Base-by-base conservation (phyloP, 64 coral and sea anemone genomes). In the Montipora efflorescens region DNA sequence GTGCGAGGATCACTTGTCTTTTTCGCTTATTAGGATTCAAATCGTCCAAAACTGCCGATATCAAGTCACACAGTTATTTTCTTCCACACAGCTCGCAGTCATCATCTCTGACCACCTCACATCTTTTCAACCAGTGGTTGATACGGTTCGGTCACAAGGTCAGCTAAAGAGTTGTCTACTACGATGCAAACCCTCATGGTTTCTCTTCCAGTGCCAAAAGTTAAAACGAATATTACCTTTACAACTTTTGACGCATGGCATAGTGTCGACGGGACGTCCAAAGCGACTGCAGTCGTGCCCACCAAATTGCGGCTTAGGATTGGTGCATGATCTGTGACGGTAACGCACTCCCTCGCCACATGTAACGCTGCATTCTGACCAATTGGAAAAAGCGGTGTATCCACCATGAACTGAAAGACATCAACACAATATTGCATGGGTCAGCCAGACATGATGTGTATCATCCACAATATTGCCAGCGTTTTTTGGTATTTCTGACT, bases 351-450 rank as follows among this genome's bases (percentile, higher is more conserved):
- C 95, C 25, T 82, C 50, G 1, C 95, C 95, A 82, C 95, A 96
- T 51, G 95, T 96, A 50, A 92, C 95, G 82, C 95, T 96, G 62
- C 95, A 96, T 58, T 93, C 95, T 3, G 91, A 93, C 67, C 90
- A 94, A 48, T 93, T 80, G 36, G 95, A 96, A 87, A 81, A 96
- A 9, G 57, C 46, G 46, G 76, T 94, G 43, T 96, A 96, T 8
- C 91, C 95, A 72, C 95, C 95, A 81, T 96, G 45, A 75, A 96
- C 95, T 96, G 80, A 52, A 8, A 79, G 14, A 18, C 13, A 57
- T 14, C 71, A 19, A 61, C 3, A 11, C 7, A 50, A 59, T 8
- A 83, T 11, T 0, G 15, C 15, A 14, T 3, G 47, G 16, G 16
- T 19, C 2, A 81, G 46, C 14, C 10, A 18, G 9, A 18, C 3